Base-by-base conservation (phyloP, 2,113 vertebrate species). In the Tiliqua scincoides region DNA sequence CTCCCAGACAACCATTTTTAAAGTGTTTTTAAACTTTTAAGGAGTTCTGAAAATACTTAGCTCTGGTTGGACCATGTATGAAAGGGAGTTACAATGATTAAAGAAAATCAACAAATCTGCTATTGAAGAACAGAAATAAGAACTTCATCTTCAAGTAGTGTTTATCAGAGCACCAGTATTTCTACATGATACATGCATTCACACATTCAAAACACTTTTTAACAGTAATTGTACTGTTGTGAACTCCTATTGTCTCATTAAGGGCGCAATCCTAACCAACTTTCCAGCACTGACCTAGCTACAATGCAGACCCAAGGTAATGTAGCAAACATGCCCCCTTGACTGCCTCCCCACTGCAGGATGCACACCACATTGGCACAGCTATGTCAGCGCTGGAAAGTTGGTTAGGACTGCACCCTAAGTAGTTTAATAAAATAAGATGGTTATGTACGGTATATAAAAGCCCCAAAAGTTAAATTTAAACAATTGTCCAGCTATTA, bases 71-170 rank as follows among this genome's bases (percentile, higher is more conserved):
- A 27, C 71, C 70, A 61, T 20, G 4, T 9, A 30, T n/a, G 72
- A 83, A 74, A 73, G 21, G 20, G 52, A 35, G 54, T 78, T 20
- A 61, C 37, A 6, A 70, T 23, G 30, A 30, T 82, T 82, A 70
- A 62, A 74, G 9, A 9, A 59, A 52, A 61, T 0, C 0, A 15
- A 57, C 73, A 84, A 3, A 4, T 8, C 23, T 1, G 82, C 9
- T 10, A 75, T 77, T 83, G 82, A 87, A 72, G 21, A 3, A 25
- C 59, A 27, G 48, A 0, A 3, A 30, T n/a, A 63, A 15, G 61
- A 57, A 57, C 54, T 57, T 48, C 14, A 83, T 86, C 70, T 87
- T 68, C 48, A 62, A 81, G 89, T 88, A 89, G 65, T 52, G 5
- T 85, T 63, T 0, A 0, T 70, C 18, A n/a, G 83, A 11, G 27